A percentile compares a stretch with the other conserved stretches of the same genome.
phyloP scores from a whole-genome alignment of 2,888 invertebrate species.

The Ectropis crepuscularia region DNA sequence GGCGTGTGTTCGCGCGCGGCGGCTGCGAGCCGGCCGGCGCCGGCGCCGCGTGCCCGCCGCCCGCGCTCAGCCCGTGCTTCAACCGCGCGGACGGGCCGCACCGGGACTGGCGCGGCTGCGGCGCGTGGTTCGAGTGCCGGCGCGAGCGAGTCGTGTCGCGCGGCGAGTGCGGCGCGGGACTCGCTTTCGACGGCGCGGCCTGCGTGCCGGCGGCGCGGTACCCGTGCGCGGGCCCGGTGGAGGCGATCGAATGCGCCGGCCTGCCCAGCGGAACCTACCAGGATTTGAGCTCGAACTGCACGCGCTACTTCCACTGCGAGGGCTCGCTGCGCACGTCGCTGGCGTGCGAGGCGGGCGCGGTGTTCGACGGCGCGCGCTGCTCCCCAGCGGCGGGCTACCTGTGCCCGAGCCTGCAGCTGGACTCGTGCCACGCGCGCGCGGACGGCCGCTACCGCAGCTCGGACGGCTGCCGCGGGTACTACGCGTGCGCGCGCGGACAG shows the following conservation, averaged over 20 bases:
- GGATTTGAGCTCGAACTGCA: constrained; percentile 80
- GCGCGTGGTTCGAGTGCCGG: constrained; percentile 79
- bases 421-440: constrained; percentile 79
- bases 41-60: constrained; percentile 73
- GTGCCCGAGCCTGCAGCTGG: constrained; percentile 78
- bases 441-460: constrained; percentile 83
- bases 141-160: constrained; percentile 72
- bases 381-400: constrained; percentile 61
- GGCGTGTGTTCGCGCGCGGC: constrained; percentile 78
- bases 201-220: constrained; percentile 72
- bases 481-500: constrained; percentile 82
- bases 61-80: constrained; percentile 75
- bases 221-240: constrained; percentile 77
- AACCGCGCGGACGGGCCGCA: constrained; percentile 75
- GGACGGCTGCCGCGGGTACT: constrained; percentile 84
- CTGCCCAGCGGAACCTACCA: constrained; percentile 83
- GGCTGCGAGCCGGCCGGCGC: constrained; percentile 77
- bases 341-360: constrained; percentile 67
- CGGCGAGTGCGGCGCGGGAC: constrained; percentile 75
- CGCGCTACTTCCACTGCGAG: constrained; percentile 80
- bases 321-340: constrained; percentile 69
- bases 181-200: constrained; percentile 78
- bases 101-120: constrained; percentile 77
- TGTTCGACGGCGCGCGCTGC: constrained; percentile 79
- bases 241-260: constrained; percentile 70